Conservation (phyloP, 2,888 invertebrate genomes). For the Antheraea yamamai region DNA sequence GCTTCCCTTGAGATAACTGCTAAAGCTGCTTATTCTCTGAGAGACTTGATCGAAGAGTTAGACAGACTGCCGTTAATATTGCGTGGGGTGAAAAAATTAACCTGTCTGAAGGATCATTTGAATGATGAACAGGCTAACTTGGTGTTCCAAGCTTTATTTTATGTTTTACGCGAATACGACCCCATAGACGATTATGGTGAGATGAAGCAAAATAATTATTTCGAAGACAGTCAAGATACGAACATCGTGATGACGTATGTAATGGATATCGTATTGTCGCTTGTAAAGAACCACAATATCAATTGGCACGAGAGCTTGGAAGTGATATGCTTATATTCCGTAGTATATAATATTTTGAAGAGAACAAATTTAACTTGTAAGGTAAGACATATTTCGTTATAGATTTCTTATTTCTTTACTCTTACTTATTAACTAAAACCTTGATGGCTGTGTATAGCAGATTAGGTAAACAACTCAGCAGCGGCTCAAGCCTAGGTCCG, state of each 20-base stretch:
- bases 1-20: slow-evolving; percentile 84
- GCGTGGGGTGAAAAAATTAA: slow-evolving; percentile 80
- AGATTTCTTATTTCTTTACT: neutral
- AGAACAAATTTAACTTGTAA: slow-evolving; percentile 64
- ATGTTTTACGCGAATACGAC: slow-evolving; percentile 81
- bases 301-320: slow-evolving; percentile 91
- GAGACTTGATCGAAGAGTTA: slow-evolving; percentile 77
- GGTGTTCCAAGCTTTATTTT: slow-evolving; percentile 84
- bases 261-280: slow-evolving; percentile 83
- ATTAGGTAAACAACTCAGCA: too few species aligned
- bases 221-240: slow-evolving; percentile 57
- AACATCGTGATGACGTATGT: slow-evolving; percentile 83
- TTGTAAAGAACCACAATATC: slow-evolving; percentile 86
- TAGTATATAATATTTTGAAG: slow-evolving; percentile 65
- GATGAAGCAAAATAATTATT: slow-evolving; percentile 40
- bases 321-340: slow-evolving; percentile 83
- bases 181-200: slow-evolving; percentile 50
- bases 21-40: slow-evolving; percentile 81
- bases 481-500: too few species aligned
- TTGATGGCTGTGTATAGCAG: too few species aligned
- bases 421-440: too few species aligned
- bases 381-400: slow-evolving; percentile 44
- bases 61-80: slow-evolving; percentile 70
- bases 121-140: slow-evolving; percentile 83
- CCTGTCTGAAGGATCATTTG: slow-evolving; percentile 81